Evolutionary conservation across 2,113 vertebrate species (phyloP).

Genomic region (Stictonetta naevosa): DNA sequence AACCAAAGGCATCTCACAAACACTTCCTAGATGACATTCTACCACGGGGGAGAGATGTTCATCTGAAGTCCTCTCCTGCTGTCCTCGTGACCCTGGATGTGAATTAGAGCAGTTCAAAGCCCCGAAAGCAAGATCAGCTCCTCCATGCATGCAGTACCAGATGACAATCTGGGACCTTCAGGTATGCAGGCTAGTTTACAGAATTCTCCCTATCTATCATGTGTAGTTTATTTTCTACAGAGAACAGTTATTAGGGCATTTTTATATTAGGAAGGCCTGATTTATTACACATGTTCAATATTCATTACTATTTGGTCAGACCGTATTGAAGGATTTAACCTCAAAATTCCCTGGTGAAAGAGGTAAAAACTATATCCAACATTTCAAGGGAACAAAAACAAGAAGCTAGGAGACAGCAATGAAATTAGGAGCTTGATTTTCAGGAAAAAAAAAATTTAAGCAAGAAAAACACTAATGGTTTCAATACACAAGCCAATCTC

Average conservation of each 20-base stretch:
- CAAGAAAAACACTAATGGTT: neutral
- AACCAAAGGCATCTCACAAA: neutral
- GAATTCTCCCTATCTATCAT: neutral
- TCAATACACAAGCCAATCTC: neutral
- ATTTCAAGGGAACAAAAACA: neutral
- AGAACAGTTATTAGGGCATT: neutral
- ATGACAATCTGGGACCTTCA: neutral
- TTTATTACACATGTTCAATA: neutral
- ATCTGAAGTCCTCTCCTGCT: neutral
- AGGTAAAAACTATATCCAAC: neutral
- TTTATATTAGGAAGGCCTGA: neutral
- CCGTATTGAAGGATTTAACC: neutral
- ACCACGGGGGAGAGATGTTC: neutral
- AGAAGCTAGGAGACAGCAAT: neutral
- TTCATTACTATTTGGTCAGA: neutral
- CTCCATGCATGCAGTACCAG: neutral
- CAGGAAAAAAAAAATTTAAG: neutral
- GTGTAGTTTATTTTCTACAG: neutral
- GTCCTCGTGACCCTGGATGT: neutral
- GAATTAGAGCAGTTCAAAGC: neutral
- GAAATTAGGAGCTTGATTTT: neutral
- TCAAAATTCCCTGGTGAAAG: slow-evolving; percentile 6
- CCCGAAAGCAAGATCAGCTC: neutral
- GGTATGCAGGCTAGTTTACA: neutral
- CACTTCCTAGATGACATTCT: neutral